Conservation (phyloP, 2,113 vertebrate species). For the Oncorhynchus mykiss region DNA sequence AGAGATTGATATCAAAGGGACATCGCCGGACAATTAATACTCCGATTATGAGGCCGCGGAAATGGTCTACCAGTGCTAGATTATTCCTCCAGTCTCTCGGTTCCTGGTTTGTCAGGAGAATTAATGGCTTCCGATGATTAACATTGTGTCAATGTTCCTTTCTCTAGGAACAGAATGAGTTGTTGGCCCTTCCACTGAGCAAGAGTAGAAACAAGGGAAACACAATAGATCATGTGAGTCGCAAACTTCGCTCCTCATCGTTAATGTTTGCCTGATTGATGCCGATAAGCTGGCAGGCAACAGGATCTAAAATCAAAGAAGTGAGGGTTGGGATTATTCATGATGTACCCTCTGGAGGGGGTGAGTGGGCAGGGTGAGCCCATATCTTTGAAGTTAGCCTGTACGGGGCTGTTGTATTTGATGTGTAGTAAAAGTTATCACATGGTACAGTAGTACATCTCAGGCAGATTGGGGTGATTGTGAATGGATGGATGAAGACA, state of each 20-base stretch:
- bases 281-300: conserved; percentile 23
- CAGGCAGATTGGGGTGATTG: background rate
- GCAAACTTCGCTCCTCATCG: conserved; percentile 13
- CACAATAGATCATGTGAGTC: conserved; percentile 25
- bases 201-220: conserved; percentile 36
- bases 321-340: background rate
- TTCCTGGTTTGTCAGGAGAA: conserved; percentile 58
- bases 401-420: conserved; percentile 17
- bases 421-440: conserved; percentile 17
- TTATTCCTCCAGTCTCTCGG: conserved; percentile 58
- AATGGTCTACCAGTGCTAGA: conserved; percentile 22
- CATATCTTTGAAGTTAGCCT: conserved; percentile 4
- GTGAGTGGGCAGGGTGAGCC: background rate
- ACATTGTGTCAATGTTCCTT: conserved; percentile 54
- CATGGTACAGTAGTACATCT: background rate
- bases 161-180: conserved; percentile 41
- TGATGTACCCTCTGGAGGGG: conserved; percentile 10
- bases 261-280: conserved; percentile 24
- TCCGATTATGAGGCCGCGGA: conserved; percentile 36
- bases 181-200: conserved; percentile 52
- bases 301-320: conserved; percentile 20
- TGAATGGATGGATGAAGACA: background rate
- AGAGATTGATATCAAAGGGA: conserved; percentile 64
- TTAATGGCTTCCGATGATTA: conserved; percentile 62
- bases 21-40: conserved; percentile 67